Percentiles rank a stretch among this genome's conserved stretches.
Conservation (phyloP, 2,888 invertebrate species). For the Heliconius erato region DNA sequence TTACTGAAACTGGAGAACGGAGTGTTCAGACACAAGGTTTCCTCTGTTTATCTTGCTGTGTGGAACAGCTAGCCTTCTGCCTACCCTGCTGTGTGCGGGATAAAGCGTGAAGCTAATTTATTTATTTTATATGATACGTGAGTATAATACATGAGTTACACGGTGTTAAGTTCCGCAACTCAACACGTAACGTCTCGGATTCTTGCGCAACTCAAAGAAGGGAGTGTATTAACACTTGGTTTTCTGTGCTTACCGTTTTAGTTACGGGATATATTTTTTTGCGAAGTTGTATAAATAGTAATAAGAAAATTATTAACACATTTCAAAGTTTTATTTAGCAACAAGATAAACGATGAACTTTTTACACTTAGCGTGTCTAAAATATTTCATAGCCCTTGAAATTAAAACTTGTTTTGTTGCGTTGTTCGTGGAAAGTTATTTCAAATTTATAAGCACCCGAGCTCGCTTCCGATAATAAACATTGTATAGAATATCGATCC, state of each 20-base stretch:
- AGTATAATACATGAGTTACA: background rate
- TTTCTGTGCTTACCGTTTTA: background rate
- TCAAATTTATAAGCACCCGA: conserved; percentile 18
- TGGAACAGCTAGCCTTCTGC: too few species aligned
- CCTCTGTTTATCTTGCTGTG: too few species aligned
- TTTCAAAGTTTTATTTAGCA: background rate
- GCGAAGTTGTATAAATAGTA: background rate
- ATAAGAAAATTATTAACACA: background rate
- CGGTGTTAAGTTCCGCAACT: background rate
- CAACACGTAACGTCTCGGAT: background rate
- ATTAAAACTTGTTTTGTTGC: conserved; percentile 4
- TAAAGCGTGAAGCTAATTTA: too few species aligned
- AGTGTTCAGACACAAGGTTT: too few species aligned
- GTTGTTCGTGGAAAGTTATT: background rate
- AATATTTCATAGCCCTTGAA: background rate
- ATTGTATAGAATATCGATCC: conserved; percentile 18
- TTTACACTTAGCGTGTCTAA: background rate
- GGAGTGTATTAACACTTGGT: background rate
- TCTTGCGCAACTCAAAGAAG: background rate
- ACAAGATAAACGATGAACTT: background rate
- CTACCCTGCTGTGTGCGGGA: too few species aligned
- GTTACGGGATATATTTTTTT: too few species aligned
- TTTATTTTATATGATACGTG: too few species aligned
- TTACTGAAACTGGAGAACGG: too few species aligned
- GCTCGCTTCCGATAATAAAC: conserved; percentile 9